Evolutionary conservation across 2,113 vertebrate genomes (phyloP).

Genomic region (Hoplias malabaricus): DNA sequence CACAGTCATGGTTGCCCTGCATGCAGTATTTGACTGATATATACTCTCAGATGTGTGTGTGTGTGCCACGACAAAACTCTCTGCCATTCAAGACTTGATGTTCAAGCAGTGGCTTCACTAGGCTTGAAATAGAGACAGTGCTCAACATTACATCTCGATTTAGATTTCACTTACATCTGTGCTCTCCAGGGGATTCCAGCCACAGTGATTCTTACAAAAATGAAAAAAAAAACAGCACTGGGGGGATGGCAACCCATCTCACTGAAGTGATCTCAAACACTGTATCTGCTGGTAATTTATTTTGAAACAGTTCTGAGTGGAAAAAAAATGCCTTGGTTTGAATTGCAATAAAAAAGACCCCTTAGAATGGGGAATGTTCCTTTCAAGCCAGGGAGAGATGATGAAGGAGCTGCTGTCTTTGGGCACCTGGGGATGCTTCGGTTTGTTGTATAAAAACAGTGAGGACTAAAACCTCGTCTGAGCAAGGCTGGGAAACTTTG

Average conservation of each 20-base stretch:
- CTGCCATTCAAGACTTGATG: background rate
- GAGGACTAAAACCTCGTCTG: background rate
- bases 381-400: background rate
- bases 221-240: background rate
- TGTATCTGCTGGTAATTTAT: constrained; percentile 16
- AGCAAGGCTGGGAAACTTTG: background rate
- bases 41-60: background rate
- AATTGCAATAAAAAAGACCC: background rate
- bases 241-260: background rate
- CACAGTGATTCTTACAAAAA: constrained; percentile 3
- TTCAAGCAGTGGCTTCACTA: background rate
- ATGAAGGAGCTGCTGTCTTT: background rate
- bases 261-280: background rate
- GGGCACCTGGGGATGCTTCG: background rate
- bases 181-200: constrained; percentile 1
- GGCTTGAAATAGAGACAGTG: constrained; percentile 13
- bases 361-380: background rate
- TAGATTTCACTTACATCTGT: constrained; percentile 13
- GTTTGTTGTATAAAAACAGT: background rate
- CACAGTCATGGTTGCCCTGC: background rate
- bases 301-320: background rate
- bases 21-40: background rate
- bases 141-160: constrained; percentile 8
- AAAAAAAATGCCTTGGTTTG: background rate
- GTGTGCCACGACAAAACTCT: background rate